phyloP scores from a whole-genome alignment of 2,797 vertebrate species.

The Scarus forsteni region DNA sequence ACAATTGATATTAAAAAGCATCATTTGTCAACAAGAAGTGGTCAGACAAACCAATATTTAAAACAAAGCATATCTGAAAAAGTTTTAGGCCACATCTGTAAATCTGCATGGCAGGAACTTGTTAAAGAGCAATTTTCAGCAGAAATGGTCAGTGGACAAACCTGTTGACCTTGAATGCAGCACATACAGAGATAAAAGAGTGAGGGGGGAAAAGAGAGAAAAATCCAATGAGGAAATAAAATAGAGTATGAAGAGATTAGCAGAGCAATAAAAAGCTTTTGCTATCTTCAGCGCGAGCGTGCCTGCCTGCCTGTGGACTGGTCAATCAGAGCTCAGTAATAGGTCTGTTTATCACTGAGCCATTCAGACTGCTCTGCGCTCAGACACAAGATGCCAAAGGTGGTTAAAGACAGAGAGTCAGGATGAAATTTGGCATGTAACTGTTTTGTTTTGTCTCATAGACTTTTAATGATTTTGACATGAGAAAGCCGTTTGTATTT shows the following conservation, averaged over 20 bases:
- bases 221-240: slow-evolving; percentile 62
- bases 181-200: slow-evolving; percentile 52
- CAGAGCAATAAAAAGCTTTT: slow-evolving; percentile 67
- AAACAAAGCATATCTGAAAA: slow-evolving; percentile 2
- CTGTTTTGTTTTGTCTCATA: slow-evolving; percentile 11
- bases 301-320: slow-evolving; percentile 56
- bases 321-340: slow-evolving; percentile 72
- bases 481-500: slow-evolving; percentile 8
- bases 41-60: slow-evolving; percentile 7
- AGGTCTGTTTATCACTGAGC: slow-evolving; percentile 65
- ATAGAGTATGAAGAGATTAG: slow-evolving; percentile 70
- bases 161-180: slow-evolving; percentile 69
- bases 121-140: slow-evolving; percentile 45
- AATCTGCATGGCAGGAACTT: slow-evolving; percentile 17
- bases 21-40: slow-evolving; percentile 4
- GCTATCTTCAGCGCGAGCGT: slow-evolving; percentile 69
- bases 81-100: slow-evolving; percentile 7
- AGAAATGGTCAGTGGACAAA: slow-evolving; percentile 47
- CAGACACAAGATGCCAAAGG: slow-evolving; percentile 23
- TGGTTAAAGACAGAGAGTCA: neutral
- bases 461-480: slow-evolving; percentile 15
- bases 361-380: slow-evolving; percentile 29
- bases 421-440: slow-evolving; percentile 17
- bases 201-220: slow-evolving; percentile 8
- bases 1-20: neutral